Conservation (phyloP, 2,888 invertebrate species). For the Nycteola revayana region DNA sequence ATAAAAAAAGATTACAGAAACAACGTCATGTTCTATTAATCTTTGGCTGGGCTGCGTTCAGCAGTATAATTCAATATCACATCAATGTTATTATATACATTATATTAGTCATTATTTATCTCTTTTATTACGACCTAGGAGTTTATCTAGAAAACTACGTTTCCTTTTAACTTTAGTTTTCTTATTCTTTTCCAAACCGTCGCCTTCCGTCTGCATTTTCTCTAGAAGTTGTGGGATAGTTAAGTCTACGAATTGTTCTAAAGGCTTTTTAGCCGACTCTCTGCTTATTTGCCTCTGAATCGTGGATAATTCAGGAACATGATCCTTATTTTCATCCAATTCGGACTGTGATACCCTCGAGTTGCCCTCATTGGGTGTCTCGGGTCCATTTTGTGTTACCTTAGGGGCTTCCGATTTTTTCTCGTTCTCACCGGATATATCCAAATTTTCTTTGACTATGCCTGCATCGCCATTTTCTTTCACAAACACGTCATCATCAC, state of each 20-base stretch:
- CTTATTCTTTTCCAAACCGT: constrained; percentile 54
- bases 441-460: constrained; percentile 24
- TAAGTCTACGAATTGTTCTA: constrained; percentile 56
- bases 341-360: constrained; percentile 59
- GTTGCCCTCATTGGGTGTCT: constrained; percentile 38
- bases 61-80: constrained; percentile 48
- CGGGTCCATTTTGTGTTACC: constrained; percentile 52
- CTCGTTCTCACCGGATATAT: constrained; percentile 23
- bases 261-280: constrained; percentile 50
- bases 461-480: constrained; percentile 35
- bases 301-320: constrained; percentile 60
- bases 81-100: constrained; percentile 39
- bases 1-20: constrained; percentile 57
- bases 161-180: constrained; percentile 72
- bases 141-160: constrained; percentile 74
- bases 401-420: constrained; percentile 33
- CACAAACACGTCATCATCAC: constrained; percentile 65
- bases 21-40: constrained; percentile 66
- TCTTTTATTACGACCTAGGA: constrained; percentile 71
- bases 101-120: constrained; percentile 46
- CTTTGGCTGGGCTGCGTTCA: constrained; percentile 67
- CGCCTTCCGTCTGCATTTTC: constrained; percentile 65
- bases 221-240: constrained; percentile 68
- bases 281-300: constrained; percentile 57
- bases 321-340: constrained; percentile 64